Base-by-base conservation (phyloP, 2,888 invertebrate genomes). In the Argyresthia goedartella region DNA sequence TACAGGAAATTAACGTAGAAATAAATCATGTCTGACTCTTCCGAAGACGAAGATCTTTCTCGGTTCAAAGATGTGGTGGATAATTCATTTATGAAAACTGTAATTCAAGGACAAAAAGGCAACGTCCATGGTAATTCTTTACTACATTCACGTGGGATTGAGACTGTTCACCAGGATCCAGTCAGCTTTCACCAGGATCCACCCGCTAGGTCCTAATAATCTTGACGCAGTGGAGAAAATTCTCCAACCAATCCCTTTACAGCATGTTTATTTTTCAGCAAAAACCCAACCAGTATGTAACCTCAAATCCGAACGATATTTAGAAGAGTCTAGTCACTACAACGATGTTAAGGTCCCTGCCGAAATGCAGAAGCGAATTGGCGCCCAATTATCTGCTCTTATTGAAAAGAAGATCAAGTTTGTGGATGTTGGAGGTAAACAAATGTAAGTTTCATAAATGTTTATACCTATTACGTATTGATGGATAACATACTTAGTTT, bases 301-400 rank as follows among this genome's bases (percentile, higher is more conserved):
- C 14, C 48, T 49, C 8, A 76, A 73, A 56, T 87, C 87, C 0
- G 73, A 80, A 53, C 68, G 86, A 51, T 72, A 81, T 62, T 60
- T 86, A 45, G 73, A 76, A 41, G 76, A 72, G 55, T 70, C 88
- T 8, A 75, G 82, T 42, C 88, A 88, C 56, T 88, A 89, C 57
- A 89, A 88, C 60, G 88, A 88, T 65, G 73, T 86, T 0, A 82
- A 81, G 60, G 86, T 89, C 1, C 88, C 89, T 4, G 76, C 78
- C 14, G 79, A 86, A 58, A 76, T 89, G 69, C 88, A 88, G 60
- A 79, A 72, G 41, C 73, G 69, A 54, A 86, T 89, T 50, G 87
- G 87, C 8, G 80, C 77, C 45, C 87, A 88, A 67, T 65, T 89
- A 45, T 82, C 88, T 1, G 71, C 69, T 15, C 67, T 88, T 36